Conservation (phyloP, 2,113 vertebrate species). For the Centropus unirufus region DNA sequence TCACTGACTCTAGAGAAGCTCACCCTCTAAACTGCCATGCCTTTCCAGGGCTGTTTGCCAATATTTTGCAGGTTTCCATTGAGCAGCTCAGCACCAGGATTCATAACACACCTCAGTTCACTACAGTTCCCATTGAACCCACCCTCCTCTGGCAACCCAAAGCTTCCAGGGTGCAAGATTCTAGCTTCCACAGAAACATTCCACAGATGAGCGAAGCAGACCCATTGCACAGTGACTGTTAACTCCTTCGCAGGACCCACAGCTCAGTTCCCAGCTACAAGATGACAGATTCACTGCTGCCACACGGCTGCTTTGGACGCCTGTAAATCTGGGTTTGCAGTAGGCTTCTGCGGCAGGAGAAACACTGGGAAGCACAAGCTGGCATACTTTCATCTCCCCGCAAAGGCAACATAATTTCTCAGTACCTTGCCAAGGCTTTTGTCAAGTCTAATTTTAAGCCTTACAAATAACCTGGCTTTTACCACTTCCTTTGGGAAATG, state of each 20-base stretch:
- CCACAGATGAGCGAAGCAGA: neutral
- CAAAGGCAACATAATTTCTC: neutral
- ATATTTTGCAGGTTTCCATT: neutral
- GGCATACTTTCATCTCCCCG: neutral
- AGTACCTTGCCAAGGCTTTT: constrained; percentile 26
- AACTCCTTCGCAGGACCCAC: neutral
- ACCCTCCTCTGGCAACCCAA: neutral
- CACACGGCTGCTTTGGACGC: neutral
- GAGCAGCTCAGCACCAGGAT: neutral
- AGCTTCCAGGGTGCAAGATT: neutral
- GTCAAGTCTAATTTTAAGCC: constrained; percentile 45
- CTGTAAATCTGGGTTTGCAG: neutral
- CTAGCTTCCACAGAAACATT: neutral
- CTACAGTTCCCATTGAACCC: neutral
- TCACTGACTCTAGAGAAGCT: neutral
- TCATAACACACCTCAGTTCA: fast-evolving
- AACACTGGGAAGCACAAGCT: neutral
- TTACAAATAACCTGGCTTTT: constrained; percentile 33
- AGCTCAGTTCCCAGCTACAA: neutral
- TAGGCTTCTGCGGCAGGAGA: neutral
- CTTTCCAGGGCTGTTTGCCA: neutral
- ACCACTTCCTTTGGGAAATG: constrained; percentile 6
- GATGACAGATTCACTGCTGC: neutral
- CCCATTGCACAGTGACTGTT: fast-evolving
- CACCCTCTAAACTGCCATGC: neutral